Evolutionary conservation across 1,140 invertebrate genomes (phyloP).

Genomic region (Neodiprion fabricii): DNA sequence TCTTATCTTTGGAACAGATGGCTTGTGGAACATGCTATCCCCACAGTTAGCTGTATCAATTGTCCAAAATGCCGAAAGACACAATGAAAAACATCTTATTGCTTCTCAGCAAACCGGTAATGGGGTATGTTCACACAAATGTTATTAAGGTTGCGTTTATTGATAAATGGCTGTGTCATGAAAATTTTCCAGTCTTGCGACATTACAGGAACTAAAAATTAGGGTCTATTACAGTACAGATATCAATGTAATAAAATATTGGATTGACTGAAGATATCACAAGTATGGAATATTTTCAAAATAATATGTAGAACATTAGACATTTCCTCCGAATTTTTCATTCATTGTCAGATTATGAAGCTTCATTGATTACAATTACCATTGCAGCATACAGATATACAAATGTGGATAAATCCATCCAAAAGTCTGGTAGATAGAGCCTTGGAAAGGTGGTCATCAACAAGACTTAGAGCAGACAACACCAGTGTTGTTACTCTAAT

Average conservation of each 20-base stretch:
- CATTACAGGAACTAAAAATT: conserved; percentile 19
- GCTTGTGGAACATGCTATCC: conserved; percentile 94
- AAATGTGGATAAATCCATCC: conserved; percentile 86
- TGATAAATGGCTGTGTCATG: conserved; percentile 17
- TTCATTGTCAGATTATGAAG: no score
- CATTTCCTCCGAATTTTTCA: no score
- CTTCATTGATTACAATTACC: conserved; percentile 8
- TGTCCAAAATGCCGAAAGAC: conserved; percentile 81
- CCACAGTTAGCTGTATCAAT: conserved; percentile 83
- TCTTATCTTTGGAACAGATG: conserved; percentile 95
- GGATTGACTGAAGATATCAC: no score
- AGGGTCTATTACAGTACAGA: not conserved
- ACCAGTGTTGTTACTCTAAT: conserved; percentile 93
- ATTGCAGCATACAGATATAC: conserved; percentile 47
- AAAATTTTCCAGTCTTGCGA: conserved; percentile 18
- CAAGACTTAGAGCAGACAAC: conserved; percentile 91
- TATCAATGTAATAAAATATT: no score
- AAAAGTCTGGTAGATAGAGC: conserved; percentile 89
- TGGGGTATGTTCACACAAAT: conserved; percentile 40
- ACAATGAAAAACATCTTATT: conserved; percentile 74
- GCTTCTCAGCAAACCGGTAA: conserved; percentile 60
- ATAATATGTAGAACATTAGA: no score
- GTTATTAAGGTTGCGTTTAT: no score
- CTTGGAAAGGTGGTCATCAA: conserved; percentile 78
- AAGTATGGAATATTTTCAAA: no score